These are phyloP conservation scores for Polylopha cassiicola DNA, from an alignment of 2,888 invertebrate species.

Conservation along the genomic window DNA sequence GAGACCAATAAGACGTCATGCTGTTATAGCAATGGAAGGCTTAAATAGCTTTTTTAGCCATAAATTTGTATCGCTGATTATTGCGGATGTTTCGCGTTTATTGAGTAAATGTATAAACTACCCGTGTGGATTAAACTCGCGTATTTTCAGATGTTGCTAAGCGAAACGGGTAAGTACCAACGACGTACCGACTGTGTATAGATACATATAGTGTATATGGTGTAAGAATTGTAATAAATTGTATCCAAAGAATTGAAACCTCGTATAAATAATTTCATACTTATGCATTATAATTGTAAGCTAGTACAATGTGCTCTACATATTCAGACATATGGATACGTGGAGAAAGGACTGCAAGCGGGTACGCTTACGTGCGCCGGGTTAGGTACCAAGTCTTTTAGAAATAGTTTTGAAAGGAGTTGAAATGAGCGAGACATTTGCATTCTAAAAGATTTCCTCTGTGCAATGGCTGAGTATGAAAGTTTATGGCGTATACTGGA, in stretches of 20 bases:
- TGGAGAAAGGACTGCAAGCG: conserved; percentile 24
- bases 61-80: no score
- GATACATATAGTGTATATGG: no score
- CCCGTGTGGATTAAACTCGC: no score
- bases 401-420: conserved; percentile 63
- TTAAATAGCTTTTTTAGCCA: no score
- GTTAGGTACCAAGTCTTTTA: conserved; percentile 49
- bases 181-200: no score
- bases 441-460: conserved; percentile 57
- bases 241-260: background rate
- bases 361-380: conserved; percentile 52
- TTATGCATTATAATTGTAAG: background rate
- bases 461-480: conserved; percentile 46
- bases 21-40: no score
- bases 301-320: conserved; percentile 1
- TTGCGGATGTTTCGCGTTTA: no score
- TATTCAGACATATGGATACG: conserved; percentile 6
- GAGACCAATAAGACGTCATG: no score
- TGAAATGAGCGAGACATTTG: conserved; percentile 64
- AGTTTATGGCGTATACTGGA: conserved; percentile 45
- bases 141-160: no score
- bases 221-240: no score
- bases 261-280: conserved; percentile 1
- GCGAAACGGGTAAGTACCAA: no score
- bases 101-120: no score